These are phyloP conservation scores for Echinometra lucunter DNA, from an alignment of 53 echinoderm and acorn worm species.

Conservation along the genomic window DNA sequence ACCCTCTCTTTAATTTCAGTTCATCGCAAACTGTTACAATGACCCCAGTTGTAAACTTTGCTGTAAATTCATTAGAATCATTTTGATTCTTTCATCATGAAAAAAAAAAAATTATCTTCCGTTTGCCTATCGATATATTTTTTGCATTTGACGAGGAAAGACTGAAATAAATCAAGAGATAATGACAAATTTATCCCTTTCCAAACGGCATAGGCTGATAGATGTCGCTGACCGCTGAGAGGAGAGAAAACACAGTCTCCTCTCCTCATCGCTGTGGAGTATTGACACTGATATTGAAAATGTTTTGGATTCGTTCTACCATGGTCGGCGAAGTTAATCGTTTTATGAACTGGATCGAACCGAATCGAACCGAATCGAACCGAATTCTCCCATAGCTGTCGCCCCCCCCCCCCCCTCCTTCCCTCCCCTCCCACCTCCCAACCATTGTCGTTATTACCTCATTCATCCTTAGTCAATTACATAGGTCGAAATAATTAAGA, in stretches of 20 bases:
- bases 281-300: no score
- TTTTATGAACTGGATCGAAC: no score
- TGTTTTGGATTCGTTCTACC: background rate
- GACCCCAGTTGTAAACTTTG: background rate
- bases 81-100: background rate
- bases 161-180: background rate
- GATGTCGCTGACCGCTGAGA: background rate
- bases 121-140: background rate
- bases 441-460: no score
- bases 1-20: background rate
- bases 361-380: no score
- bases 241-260: background rate
- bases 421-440: no score
- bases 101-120: background rate
- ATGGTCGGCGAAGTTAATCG: no score
- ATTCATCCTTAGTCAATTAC: no score
- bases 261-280: background rate
- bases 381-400: no score
- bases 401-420: no score
- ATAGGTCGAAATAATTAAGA: no score
- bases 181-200: background rate
- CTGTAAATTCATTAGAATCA: background rate
- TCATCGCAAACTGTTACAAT: background rate
- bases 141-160: background rate
- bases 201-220: no score